Evolutionary conservation across 2,888 invertebrate genomes (phyloP), one percentile per base, ranked within the genome.

Genomic region (Melolontha melolontha): DNA sequence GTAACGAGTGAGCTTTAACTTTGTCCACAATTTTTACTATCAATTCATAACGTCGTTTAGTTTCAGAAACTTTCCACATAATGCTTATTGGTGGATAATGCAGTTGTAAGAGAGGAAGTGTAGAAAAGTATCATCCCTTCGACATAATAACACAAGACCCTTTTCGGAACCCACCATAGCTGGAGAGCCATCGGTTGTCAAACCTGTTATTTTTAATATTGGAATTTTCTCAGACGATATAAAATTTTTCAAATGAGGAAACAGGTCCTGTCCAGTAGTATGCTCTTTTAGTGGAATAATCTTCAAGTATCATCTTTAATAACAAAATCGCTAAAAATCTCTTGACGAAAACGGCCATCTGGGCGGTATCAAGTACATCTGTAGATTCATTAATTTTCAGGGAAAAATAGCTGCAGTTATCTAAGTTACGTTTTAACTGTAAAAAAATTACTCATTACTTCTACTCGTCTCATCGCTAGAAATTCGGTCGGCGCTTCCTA

Each of bases 401-500:
- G 41, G 66, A 73, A 72, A 73, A 73, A 34, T 34, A 34, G 54
- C 49, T 62, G 67, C 73, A 71, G 42, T 70, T 74, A 69, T 73
- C 57, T 39, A 72, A 62, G 62, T 73, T 69, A 66, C 40, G 69
- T 63, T 22, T 59, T 66, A 73, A 67, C 52, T 64, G 51, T 51
- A 42, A 44, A 17, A 22, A 16, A 54, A 63, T 27, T 68, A 42
- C 22, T 44, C 59, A 59, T 59, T 22, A 44, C 44, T 52, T 72
- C 55, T 42, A 71, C 70, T 70, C 74, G 71, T 70, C 73, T 70
- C 44, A 73, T 73, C 44, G 74, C 71, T 63, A 71, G 70, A 64
- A 44, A 70, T 59, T 34, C 50, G 42, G 66, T 71, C 71, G 12
- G 59, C 67, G 51, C 44, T 66, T 57, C 44, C 65, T 55, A 69